Evolutionary conservation across 2,888 invertebrate genomes (phyloP).

Genomic region (Linnaemya vulpina): DNA sequence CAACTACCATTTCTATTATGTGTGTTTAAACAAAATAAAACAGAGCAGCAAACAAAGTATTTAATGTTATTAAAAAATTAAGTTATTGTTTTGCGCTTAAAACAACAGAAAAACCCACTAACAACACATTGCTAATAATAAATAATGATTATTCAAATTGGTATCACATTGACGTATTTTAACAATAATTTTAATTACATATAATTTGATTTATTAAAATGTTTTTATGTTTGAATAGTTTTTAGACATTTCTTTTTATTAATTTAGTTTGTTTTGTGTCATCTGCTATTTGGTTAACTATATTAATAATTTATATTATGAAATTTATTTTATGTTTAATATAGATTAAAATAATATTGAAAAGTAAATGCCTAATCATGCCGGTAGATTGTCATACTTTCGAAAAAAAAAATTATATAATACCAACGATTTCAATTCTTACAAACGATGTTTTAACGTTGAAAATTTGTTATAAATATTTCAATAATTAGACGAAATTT

Average conservation of each 20-base stretch:
- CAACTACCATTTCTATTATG: conserved; percentile 37
- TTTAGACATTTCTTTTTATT: conserved; percentile 46
- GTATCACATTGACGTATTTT: conserved; percentile 71
- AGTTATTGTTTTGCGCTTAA: conserved; percentile 54
- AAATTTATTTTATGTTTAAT: background rate
- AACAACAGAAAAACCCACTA: conserved; percentile 62
- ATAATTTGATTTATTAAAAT: conserved; percentile 35
- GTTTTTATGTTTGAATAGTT: conserved; percentile 25
- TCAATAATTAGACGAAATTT: too few species aligned
- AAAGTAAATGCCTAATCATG: conserved; percentile 17
- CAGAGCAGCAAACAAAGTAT: conserved; percentile 17
- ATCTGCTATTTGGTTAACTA: conserved; percentile 57
- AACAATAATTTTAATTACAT: conserved; percentile 62
- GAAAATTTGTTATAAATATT: background rate
- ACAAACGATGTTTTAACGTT: background rate
- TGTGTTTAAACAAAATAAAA: conserved; percentile 47
- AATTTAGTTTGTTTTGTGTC: conserved; percentile 50
- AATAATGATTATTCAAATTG: conserved; percentile 53
- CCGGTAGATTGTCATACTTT: conserved; percentile 39
- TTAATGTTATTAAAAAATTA: conserved; percentile 50
- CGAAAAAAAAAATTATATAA: too few species aligned
- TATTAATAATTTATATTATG: conserved; percentile 15
- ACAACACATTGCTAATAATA: conserved; percentile 72
- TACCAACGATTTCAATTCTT: too few species aligned
- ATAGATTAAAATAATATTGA: background rate